Conservation (phyloP, 2,113 vertebrate genomes). For the Zosterops japonicus region DNA sequence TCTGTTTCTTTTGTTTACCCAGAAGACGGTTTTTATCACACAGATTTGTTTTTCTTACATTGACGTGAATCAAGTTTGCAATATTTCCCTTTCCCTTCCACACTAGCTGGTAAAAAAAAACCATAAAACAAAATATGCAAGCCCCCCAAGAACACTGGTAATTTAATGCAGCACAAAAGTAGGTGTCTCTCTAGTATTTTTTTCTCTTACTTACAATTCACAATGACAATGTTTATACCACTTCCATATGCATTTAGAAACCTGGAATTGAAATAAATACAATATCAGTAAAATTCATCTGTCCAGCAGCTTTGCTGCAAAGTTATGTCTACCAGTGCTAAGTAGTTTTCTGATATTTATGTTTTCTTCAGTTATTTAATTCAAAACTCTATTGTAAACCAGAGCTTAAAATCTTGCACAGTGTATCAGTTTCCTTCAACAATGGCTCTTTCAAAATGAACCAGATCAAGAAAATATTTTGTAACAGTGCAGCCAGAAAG, state of each 20-base stretch:
- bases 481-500: background rate
- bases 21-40: background rate
- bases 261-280: slow-evolving; percentile 60
- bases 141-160: background rate
- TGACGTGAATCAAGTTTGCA: background rate
- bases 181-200: background rate
- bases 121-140: background rate
- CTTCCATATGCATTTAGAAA: slow-evolving; percentile 60
- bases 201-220: slow-evolving; percentile 73
- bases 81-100: background rate
- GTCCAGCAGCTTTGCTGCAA: background rate
- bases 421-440: background rate
- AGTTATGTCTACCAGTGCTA: background rate
- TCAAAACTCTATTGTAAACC: background rate
- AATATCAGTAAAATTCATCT: background rate
- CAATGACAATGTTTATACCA: slow-evolving; percentile 77
- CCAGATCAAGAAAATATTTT: background rate
- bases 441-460: background rate
- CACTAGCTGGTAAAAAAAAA: background rate
- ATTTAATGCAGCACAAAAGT: background rate
- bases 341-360: background rate
- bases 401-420: background rate
- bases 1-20: background rate
- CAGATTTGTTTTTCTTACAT: background rate
- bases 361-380: background rate